Evolutionary conservation across 2,888 invertebrate species (phyloP).

Genomic region (Ctena decussata): DNA sequence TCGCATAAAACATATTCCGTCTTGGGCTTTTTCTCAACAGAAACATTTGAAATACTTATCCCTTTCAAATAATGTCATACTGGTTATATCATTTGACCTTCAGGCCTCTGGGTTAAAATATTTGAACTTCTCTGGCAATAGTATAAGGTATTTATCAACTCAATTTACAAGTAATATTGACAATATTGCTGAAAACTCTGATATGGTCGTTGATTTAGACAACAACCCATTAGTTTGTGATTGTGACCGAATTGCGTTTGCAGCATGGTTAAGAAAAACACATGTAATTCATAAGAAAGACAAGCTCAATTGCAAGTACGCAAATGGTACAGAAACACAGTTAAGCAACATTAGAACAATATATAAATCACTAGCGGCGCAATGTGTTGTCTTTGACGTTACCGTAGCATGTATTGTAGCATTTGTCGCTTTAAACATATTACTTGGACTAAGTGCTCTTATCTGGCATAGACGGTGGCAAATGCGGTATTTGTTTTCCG

Average conservation of each 20-base stretch:
- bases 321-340: not conserved
- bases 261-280: not conserved
- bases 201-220: not conserved
- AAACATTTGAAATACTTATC: not conserved
- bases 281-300: too few relatives aligned
- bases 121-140: too few relatives aligned
- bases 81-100: not conserved
- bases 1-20: not conserved
- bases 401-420: not conserved
- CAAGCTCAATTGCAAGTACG: too few relatives aligned
- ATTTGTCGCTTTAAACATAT: not conserved
- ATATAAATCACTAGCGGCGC: not conserved
- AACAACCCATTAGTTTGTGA: not conserved
- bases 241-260: not conserved
- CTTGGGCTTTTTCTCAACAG: not conserved
- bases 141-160: too few relatives aligned
- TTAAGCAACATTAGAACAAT: not conserved
- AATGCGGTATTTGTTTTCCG: not conserved
- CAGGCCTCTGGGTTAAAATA: not conserved
- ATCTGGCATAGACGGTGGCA: not conserved
- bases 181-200: not conserved
- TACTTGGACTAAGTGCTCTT: not conserved
- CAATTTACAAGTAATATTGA: not conserved
- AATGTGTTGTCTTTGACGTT: not conserved
- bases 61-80: not conserved